Base-by-base conservation (phyloP, 2,888 invertebrate species). In the Sphaerophoria rueppellii region DNA sequence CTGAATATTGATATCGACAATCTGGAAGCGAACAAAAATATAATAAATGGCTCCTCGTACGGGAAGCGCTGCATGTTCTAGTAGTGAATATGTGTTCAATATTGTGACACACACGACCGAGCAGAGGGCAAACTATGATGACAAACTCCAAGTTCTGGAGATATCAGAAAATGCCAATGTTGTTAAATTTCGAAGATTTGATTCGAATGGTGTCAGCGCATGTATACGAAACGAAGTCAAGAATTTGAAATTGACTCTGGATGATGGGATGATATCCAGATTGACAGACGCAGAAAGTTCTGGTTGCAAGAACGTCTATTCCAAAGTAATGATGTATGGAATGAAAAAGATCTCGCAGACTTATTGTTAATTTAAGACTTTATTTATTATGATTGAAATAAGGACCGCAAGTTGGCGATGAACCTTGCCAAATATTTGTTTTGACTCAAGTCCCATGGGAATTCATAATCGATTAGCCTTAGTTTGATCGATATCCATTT, bases 1-100 rank as follows among this genome's bases (percentile, higher is more conserved):
- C 82, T 91, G 35, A 75, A 91, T 12, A 71, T 92, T 35, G n/a
- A n/a, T n/a, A 89, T 92, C 48, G 91, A 92, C 60, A 90, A 90
- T 70, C 87, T 92, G 77, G 12, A 73, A 0, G 70, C 88, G 0
- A 61, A 75, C 11, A 75, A 0, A 52, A 85, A 11, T 88, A 91
- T 5, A 90, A 90, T 34, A 88, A 32, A 70, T 88, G 16, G 14
- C 52, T 55, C 4, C 35, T 3, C 6, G 37, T 77, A 7, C 16
- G 37, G 24, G 52, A 58, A 0, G 57, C 52, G 4, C 37, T 82
- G 2, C 89, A 88, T 34, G 46, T 91, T 43, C 86, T 89, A 11
- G 77, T 91, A 0, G 63, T 91, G n/a, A n/a, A 54, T 91, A 90
- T 70, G 79, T 91, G 5, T 90, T 91, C 71, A 91, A 88, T 85